Percentiles rank a stretch among this genome's conserved stretches.
Evolutionary conservation across 2,113 vertebrate genomes (phyloP).

Genomic region (Protobothrops mucrosquamatus): DNA sequence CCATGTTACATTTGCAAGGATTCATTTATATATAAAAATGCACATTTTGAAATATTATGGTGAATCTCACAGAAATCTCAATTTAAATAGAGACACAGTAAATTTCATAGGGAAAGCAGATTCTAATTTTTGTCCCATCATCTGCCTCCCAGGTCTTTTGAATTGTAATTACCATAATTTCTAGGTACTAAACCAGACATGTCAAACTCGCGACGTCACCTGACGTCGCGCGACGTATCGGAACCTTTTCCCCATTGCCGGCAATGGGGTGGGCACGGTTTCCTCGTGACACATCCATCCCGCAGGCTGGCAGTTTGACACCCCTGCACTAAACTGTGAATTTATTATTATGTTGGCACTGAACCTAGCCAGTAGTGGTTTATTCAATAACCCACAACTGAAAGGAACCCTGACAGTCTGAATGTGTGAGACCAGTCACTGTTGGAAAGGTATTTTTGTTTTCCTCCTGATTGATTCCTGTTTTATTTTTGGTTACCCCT

Average conservation of each 20-base stretch:
- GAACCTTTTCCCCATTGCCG: too few species aligned
- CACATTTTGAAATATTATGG: background rate
- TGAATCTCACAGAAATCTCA: background rate
- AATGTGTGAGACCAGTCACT: background rate
- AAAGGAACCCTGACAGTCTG: background rate
- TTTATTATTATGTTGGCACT: background rate
- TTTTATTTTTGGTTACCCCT: background rate
- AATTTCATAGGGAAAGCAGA: background rate
- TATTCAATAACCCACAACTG: background rate
- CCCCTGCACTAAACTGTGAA: background rate
- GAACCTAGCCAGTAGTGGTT: background rate
- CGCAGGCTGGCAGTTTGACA: too few species aligned
- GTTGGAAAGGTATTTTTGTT: background rate
- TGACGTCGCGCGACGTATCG: too few species aligned
- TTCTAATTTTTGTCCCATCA: background rate
- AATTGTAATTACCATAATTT: background rate
- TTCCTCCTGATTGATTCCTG: background rate
- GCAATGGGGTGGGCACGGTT: too few species aligned
- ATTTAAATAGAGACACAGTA: background rate
- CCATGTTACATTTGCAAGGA: background rate
- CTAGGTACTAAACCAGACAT: background rate
- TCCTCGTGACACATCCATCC: too few species aligned
- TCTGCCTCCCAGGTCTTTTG: background rate
- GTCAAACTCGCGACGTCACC: too few species aligned
- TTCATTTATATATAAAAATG: background rate